Evolutionary conservation across 2,113 vertebrate species (phyloP).

Genomic region (Centropristis striata): DNA sequence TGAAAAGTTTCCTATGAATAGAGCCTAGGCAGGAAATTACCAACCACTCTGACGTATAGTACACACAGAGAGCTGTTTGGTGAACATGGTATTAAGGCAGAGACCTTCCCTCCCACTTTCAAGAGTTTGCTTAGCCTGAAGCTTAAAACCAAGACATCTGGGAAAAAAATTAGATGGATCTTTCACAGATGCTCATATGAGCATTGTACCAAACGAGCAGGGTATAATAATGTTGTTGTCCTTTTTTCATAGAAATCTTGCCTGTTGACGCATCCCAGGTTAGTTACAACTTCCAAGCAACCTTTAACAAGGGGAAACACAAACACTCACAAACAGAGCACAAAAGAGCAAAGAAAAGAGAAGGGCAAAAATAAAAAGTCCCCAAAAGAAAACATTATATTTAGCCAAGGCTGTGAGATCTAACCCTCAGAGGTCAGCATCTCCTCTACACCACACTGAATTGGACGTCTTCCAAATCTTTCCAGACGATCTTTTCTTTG

Average conservation of each 20-base stretch:
- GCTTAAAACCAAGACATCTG: neutral
- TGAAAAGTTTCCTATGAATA: conserved; percentile 14
- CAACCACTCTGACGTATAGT: conserved; percentile 11
- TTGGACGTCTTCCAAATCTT: neutral
- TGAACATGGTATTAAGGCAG: neutral
- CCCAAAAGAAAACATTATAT: neutral
- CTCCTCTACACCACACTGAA: neutral
- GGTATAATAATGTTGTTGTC: neutral
- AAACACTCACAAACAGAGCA: neutral
- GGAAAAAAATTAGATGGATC: neutral
- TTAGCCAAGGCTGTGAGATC: neutral
- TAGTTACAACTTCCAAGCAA: neutral
- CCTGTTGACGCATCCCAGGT: neutral
- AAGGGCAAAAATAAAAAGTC: neutral
- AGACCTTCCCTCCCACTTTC: neutral
- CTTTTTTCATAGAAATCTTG: neutral
- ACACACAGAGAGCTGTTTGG: conserved; percentile 9
- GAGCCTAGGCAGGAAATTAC: conserved; percentile 56
- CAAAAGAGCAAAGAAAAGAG: too few species aligned
- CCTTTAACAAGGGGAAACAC: neutral
- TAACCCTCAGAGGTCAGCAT: neutral
- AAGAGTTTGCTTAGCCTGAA: neutral
- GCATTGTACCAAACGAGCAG: neutral
- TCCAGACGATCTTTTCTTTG: neutral
- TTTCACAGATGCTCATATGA: neutral